Conservation (phyloP, 2,797 vertebrate genomes). For the Ficedula albicollis region DNA sequence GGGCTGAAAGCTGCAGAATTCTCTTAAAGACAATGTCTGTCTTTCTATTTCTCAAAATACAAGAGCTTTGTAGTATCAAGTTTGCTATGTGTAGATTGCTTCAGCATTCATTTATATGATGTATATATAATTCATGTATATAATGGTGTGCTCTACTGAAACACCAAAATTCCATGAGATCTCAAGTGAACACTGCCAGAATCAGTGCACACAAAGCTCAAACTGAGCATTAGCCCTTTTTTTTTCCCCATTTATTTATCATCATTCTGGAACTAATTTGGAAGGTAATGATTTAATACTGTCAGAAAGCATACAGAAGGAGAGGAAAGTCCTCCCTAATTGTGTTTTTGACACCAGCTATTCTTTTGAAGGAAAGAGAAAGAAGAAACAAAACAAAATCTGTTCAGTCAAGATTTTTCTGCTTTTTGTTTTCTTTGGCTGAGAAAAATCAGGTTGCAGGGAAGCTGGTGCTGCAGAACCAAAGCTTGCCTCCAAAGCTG, state of each 20-base stretch:
- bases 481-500: neutral
- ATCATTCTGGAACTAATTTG: constrained; percentile 1
- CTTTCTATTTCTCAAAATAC: neutral
- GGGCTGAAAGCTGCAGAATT: neutral
- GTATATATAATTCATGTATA: neutral
- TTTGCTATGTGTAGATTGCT: neutral
- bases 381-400: constrained; percentile 41
- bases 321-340: constrained; percentile 10
- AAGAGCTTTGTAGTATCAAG: neutral
- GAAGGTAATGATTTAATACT: constrained; percentile 30
- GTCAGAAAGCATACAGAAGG: neutral
- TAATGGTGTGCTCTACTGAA: neutral
- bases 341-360: constrained; percentile 33
- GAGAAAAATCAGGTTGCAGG: neutral
- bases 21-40: neutral
- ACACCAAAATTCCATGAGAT: neutral
- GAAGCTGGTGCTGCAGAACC: neutral
- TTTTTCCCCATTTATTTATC: neutral
- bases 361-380: constrained; percentile 24
- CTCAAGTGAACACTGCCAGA: neutral
- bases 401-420: constrained; percentile 1
- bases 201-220: neutral
- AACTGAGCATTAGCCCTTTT: neutral
- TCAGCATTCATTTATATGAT: neutral
- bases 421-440: constrained; percentile 8